phyloP scores from a whole-genome alignment of 2,888 invertebrate genomes.

The Heliconius ethilla region DNA sequence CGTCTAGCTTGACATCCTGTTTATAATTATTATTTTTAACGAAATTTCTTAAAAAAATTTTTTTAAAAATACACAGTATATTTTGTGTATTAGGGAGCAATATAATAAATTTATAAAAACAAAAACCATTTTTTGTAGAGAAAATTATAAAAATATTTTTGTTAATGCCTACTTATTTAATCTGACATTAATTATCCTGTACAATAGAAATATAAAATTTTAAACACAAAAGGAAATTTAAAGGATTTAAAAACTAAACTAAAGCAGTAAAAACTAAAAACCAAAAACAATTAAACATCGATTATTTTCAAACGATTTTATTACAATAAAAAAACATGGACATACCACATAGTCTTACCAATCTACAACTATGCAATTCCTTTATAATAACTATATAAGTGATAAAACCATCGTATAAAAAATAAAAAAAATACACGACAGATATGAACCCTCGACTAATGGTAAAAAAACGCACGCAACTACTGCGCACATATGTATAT shows the following conservation, averaged over 20 bases:
- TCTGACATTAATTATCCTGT: neutral
- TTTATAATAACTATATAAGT: constrained; percentile 36
- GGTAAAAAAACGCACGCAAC: constrained; percentile 4
- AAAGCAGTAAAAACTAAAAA: constrained; percentile 43
- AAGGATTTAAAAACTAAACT: neutral
- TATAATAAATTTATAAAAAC: no score
- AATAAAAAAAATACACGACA: constrained; percentile 26
- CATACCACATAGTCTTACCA: constrained; percentile 50
- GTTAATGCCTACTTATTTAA: neutral
- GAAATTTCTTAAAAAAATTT: neutral
- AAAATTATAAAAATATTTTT: no score
- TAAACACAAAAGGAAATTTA: neutral
- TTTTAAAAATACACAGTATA: neutral
- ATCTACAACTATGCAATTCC: constrained; percentile 58
- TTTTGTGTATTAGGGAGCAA: neutral
- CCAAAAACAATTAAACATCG: constrained; percentile 63
- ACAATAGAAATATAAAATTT: neutral
- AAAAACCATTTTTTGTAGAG: no score
- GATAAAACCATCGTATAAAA: constrained; percentile 34
- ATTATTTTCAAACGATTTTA: constrained; percentile 65
- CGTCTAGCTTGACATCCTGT: constrained; percentile 43
- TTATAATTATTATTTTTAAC: constrained; percentile 25
- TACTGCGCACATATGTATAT: neutral
- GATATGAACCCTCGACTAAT: constrained; percentile 24
- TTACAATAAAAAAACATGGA: constrained; percentile 66